These are phyloP conservation scores for Erythrocercus mccallii DNA, from an alignment of 2,113 vertebrate species.

Conservation along the genomic window DNA sequence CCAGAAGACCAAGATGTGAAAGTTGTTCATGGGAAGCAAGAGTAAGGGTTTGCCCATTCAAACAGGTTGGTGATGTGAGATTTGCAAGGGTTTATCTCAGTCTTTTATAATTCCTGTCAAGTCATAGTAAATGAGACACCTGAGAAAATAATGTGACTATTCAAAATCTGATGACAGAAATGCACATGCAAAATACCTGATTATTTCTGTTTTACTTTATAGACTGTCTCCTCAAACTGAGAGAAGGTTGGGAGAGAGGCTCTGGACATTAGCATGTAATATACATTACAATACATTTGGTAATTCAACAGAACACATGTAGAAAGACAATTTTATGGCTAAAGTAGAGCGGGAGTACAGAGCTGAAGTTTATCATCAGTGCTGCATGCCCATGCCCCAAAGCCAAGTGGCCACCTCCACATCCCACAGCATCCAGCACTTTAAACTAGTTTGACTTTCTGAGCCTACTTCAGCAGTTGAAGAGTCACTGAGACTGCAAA, in stretches of 20 bases:
- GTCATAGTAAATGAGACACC: neutral
- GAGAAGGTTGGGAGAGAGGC: neutral
- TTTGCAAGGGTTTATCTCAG: conserved; percentile 23
- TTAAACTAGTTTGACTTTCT: neutral
- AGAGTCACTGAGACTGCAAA: neutral
- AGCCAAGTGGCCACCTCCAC: neutral
- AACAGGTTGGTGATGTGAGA: neutral
- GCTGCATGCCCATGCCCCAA: fast-evolving
- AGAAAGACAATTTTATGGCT: neutral
- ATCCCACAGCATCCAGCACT: neutral
- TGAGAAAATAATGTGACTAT: conserved; percentile 8
- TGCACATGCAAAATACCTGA: neutral
- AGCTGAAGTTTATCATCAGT: neutral
- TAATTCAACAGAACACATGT: neutral
- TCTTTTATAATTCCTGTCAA: conserved; percentile 9
- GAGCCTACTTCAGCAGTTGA: neutral
- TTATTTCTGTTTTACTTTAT: neutral
- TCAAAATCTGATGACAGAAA: conserved; percentile 20
- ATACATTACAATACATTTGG: neutral
- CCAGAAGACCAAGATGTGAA: neutral
- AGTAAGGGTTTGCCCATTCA: neutral
- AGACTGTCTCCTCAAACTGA: neutral
- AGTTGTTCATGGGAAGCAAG: neutral
- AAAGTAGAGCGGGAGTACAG: neutral
- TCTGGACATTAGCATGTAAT: neutral